Evolutionary conservation across 1,140 invertebrate species (phyloP), one percentile per base, ranked within the genome.

Genomic region (Pararge aegeria): DNA sequence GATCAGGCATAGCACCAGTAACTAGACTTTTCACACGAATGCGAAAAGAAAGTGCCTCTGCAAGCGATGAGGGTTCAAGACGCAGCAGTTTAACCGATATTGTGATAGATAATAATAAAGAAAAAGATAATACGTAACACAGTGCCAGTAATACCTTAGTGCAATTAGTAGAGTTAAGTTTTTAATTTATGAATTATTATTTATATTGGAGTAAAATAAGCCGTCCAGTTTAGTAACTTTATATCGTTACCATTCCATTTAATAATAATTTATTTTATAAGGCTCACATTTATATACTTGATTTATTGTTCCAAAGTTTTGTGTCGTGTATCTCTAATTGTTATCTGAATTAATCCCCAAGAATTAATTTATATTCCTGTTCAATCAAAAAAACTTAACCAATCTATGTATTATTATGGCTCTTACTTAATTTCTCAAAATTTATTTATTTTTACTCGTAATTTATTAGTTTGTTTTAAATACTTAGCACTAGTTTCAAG

Each of bases 51-150:
- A 87, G 80, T 67, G 64, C 53, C 27, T 60, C 68, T n/a, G 75
- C 68, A 57, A 51, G 44, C 12, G 86, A 87, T 64, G 80, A 84
- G 9, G 66, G 61, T 53, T 80, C 83, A 0, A 76, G 84, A 66
- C 74, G 82, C n/a, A 66, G 66, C 52, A 89, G 84, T 56, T 60
- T 89, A 67, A 89, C 87, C 5, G 87, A 89, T 60, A 72, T 89
- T 62, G 84, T 88, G 38, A 80, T 89, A 62, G 87, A 89, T 59
- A 87, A 66, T 60, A 81, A 80, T 64, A 89, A 87, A 75, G 75
- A 85, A 60, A 89, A 87, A 75, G 73, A 85, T 62, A 78, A 80
- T 60, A 84, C 81, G 68, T 87, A 82, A 76, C 55, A 24, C 27
- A 74, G 68, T 78, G 75, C 78, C 80, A 80, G 72, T 30, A 34